These are phyloP conservation scores for Caenorhabditis sp. DNA, from an alignment of 2,888 invertebrate genomes.

Conservation along the genomic window DNA sequence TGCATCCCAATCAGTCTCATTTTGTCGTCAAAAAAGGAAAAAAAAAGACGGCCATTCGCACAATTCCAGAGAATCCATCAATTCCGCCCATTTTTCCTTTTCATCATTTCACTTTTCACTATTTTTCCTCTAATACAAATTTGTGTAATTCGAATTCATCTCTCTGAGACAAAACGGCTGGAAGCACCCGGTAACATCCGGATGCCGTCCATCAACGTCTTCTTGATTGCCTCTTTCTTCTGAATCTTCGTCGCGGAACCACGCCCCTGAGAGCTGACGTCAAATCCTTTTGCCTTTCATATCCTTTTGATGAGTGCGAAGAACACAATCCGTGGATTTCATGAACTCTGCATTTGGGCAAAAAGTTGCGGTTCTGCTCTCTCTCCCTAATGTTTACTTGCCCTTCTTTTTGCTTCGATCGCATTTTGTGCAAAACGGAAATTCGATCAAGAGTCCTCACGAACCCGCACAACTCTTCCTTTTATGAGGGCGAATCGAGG, in stretches of 20 bases:
- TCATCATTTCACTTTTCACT: neutral
- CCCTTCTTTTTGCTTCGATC: conserved; percentile 28
- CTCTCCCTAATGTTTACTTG: conserved; percentile 22
- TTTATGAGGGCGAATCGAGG: conserved; percentile 18
- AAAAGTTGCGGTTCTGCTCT: neutral
- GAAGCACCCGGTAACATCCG: conserved; percentile 13
- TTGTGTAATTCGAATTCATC: conserved; percentile 8
- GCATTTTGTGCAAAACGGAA: conserved; percentile 40
- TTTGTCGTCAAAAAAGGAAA: conserved; percentile 2
- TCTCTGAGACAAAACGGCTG: neutral
- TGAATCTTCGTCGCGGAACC: neutral
- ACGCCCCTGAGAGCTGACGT: conserved; percentile 15
- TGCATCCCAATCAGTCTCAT: conserved; percentile 13
- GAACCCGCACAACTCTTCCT: neutral
- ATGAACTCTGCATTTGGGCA: conserved; percentile 10
- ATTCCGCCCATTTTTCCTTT: neutral
- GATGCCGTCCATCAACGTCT: conserved; percentile 13
- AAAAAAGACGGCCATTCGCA: neutral
- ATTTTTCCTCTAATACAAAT: neutral
- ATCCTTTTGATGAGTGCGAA: conserved; percentile 7
- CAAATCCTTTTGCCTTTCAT: conserved; percentile 24
- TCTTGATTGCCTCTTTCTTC: neutral
- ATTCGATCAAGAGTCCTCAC: conserved; percentile 40
- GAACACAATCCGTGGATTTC: neutral
- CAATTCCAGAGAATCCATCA: conserved; percentile 4